A percentile compares a stretch with the other conserved stretches of the same genome.
Conservation (phyloP, 2,113 vertebrate genomes). For the Leucosticte australis region DNA sequence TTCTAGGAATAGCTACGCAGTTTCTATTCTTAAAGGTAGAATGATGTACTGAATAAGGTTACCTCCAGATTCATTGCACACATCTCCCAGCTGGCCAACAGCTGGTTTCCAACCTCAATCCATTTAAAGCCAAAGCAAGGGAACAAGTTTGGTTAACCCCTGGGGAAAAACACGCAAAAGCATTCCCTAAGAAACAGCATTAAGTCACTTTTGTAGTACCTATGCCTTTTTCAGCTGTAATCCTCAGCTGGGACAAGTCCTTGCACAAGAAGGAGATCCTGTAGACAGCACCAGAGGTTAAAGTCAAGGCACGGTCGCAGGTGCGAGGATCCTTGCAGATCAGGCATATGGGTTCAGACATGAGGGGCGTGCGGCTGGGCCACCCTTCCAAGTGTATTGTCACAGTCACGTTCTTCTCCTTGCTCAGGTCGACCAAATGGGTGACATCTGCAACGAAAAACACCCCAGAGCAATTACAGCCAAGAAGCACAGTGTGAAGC, state of each 20-base stretch:
- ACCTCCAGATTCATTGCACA: not conserved
- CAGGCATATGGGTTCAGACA: conserved; percentile 73
- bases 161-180: not conserved
- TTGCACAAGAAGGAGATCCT: conserved; percentile 86
- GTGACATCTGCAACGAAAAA: conserved; percentile 59
- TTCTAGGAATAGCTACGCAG: accelerated
- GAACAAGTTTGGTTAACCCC: not conserved
- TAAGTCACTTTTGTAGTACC: conserved; percentile 66
- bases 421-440: conserved; percentile 77
- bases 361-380: not conserved
- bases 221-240: conserved; percentile 79
- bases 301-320: conserved; percentile 69
- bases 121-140: not conserved
- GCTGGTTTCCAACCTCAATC: not conserved
- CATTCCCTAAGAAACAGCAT: not conserved
- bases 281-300: conserved; percentile 70
- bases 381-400: conserved; percentile 70
- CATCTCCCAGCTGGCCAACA: not conserved
- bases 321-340: conserved; percentile 77
- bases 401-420: conserved; percentile 68
- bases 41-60: not conserved
- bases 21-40: not conserved
- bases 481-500: not conserved
- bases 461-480: not conserved
- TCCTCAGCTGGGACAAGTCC: conserved; percentile 72